Evolutionary conservation across 2,797 vertebrate genomes (phyloP).

Genomic region (Delichon dasypus): DNA sequence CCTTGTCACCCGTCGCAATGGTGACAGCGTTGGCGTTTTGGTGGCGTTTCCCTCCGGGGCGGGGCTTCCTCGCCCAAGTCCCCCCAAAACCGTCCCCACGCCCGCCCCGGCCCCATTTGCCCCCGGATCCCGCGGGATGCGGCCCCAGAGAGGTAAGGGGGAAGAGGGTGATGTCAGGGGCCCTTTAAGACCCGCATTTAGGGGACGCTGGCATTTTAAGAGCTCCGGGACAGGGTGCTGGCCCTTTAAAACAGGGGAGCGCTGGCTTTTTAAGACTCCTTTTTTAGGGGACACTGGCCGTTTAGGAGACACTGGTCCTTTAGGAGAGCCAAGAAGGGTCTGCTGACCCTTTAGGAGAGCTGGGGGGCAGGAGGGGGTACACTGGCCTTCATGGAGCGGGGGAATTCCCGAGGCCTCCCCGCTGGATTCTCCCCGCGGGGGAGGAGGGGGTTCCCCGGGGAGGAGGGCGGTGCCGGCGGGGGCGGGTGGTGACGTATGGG

Average conservation of each 20-base stretch:
- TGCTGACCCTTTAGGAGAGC: not conserved
- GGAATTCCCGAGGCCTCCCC: not conserved
- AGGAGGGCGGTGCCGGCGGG: not conserved
- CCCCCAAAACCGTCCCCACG: not conserved
- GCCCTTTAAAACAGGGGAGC: not conserved
- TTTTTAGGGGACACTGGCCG: too few relatives aligned
- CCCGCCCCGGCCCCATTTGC: not conserved
- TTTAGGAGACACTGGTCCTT: not conserved
- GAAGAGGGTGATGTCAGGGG: accelerated
- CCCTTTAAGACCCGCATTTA: not conserved
- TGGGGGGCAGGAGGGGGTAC: not conserved
- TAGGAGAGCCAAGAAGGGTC: not conserved
- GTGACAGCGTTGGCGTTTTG: not conserved
- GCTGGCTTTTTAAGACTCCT: not conserved
- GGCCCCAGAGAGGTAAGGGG: not conserved
- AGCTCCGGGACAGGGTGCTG: not conserved
- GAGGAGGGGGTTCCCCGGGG: not conserved
- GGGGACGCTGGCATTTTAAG: not conserved
- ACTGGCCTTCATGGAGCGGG: not conserved
- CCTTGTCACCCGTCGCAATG: not conserved
- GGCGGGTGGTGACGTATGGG: not conserved
- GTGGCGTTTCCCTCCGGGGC: constrained; percentile 13
- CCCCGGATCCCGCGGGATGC: not conserved
- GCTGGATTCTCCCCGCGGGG: not conserved
- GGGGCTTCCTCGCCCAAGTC: not conserved